Percentiles rank a stretch among this genome's conserved stretches.
These are phyloP conservation scores for Arbacia lixula DNA, from an alignment of 53 echinoderm and acorn worm species.

Conservation along the genomic window DNA sequence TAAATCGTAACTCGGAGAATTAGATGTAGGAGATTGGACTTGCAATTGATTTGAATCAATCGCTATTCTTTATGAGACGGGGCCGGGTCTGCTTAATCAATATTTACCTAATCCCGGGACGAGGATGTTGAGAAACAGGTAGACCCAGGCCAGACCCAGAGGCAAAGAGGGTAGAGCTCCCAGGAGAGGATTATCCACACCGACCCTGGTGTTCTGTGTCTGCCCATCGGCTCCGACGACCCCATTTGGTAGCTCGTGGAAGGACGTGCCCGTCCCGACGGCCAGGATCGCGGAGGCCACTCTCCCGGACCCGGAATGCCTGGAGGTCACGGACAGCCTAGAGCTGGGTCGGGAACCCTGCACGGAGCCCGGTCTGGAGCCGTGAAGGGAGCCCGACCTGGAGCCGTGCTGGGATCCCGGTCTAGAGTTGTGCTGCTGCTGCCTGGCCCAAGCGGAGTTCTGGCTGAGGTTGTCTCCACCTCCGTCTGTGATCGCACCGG, in stretches of 20 bases:
- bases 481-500: background rate
- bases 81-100: background rate
- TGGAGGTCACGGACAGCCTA: conserved; percentile 17
- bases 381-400: conserved; percentile 8
- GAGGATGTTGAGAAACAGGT: conserved; percentile 74
- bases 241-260: conserved; percentile 8
- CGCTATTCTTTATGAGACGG: background rate
- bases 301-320: too few relatives aligned
- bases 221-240: background rate
- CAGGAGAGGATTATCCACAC: conserved; percentile 49
- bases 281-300: conserved; percentile 29
- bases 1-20: too few relatives aligned
- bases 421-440: conserved; percentile 26
- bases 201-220: conserved; percentile 13
- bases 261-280: conserved; percentile 35
- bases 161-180: conserved; percentile 82
- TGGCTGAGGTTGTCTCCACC: conserved; percentile 49
- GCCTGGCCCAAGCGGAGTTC: conserved; percentile 44
- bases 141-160: conserved; percentile 68
- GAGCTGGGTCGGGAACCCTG: conserved; percentile 30
- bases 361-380: conserved; percentile 29
- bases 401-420: conserved; percentile 29
- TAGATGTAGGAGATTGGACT: too few relatives aligned
- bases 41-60: background rate
- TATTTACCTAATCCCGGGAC: conserved; percentile 85